phyloP scores from a whole-genome alignment of 2,888 invertebrate species.

The Blastobasis lacticolella region DNA sequence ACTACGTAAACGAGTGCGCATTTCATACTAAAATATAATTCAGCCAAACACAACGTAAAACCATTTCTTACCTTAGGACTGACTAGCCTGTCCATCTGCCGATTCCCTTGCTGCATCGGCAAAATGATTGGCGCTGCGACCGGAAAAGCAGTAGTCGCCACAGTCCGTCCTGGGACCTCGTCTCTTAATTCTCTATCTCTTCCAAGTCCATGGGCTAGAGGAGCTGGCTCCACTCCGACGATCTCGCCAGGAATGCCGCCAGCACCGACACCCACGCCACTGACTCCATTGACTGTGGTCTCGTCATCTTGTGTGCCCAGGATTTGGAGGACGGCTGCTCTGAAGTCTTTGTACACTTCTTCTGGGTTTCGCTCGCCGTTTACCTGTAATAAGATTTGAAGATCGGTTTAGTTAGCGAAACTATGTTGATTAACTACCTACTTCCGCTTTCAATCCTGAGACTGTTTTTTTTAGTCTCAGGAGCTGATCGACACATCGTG shows the following conservation, averaged over 20 bases:
- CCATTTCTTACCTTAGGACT: constrained; percentile 41
- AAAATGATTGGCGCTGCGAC: constrained; percentile 17
- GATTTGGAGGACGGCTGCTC: constrained; percentile 83
- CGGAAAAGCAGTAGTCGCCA: constrained; percentile 17
- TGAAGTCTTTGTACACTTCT: constrained; percentile 91
- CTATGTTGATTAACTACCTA: too few relatives aligned
- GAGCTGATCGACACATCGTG: too few relatives aligned
- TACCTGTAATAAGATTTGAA: constrained; percentile 68
- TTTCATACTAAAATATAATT: too few relatives aligned
- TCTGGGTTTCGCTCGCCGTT: constrained; percentile 91
- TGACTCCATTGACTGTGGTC: constrained; percentile 75
- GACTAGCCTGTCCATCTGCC: constrained; percentile 27
- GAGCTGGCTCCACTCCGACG: constrained; percentile 71
- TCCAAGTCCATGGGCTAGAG: constrained; percentile 26
- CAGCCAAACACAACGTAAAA: neutral
- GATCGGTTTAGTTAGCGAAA: too few relatives aligned
- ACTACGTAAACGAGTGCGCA: too few relatives aligned
- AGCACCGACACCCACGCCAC: constrained; percentile 74
- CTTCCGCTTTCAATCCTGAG: too few relatives aligned
- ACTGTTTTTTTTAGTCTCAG: too few relatives aligned
- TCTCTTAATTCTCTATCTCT: constrained; percentile 10
- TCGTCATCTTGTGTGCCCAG: constrained; percentile 81
- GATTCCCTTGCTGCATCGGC: constrained; percentile 22
- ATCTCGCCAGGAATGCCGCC: constrained; percentile 78
- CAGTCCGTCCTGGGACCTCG: neutral